Conservation (phyloP, 2,888 invertebrate species). For the Heliconius charithonia region DNA sequence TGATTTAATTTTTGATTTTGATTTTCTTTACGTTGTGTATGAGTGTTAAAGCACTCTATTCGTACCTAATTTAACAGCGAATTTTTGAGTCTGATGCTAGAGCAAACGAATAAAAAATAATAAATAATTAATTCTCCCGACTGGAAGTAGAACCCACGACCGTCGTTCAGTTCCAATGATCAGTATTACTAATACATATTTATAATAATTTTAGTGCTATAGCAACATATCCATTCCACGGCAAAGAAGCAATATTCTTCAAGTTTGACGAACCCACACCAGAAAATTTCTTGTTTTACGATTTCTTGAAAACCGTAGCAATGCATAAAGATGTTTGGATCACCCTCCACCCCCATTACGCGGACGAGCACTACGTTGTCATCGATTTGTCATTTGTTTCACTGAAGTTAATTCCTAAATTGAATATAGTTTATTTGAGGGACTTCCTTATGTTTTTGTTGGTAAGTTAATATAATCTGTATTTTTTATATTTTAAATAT, state of each 20-base stretch:
- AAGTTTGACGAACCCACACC: constrained; percentile 60
- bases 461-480: constrained; percentile 57
- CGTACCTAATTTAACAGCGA: no score
- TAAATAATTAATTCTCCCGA: no score
- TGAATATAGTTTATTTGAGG: constrained; percentile 69
- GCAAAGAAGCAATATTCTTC: constrained; percentile 66
- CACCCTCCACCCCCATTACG: constrained; percentile 51
- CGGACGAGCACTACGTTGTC: constrained; percentile 67
- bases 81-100: no score
- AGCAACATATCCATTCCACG: constrained; percentile 56
- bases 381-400: constrained; percentile 66
- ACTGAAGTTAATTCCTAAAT: constrained; percentile 63
- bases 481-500: not conserved
- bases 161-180: no score
- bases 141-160: no score
- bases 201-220: constrained; percentile 58
- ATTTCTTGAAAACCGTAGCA: constrained; percentile 61
- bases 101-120: no score
- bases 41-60: no score
- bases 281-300: constrained; percentile 67
- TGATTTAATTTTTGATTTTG: no score
- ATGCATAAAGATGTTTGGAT: constrained; percentile 69
- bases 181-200: not conserved
- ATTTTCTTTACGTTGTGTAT: no score
- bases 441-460: constrained; percentile 67